phyloP scores from a whole-genome alignment of 2,797 vertebrate genomes.

The Thaleichthys pacificus region DNA sequence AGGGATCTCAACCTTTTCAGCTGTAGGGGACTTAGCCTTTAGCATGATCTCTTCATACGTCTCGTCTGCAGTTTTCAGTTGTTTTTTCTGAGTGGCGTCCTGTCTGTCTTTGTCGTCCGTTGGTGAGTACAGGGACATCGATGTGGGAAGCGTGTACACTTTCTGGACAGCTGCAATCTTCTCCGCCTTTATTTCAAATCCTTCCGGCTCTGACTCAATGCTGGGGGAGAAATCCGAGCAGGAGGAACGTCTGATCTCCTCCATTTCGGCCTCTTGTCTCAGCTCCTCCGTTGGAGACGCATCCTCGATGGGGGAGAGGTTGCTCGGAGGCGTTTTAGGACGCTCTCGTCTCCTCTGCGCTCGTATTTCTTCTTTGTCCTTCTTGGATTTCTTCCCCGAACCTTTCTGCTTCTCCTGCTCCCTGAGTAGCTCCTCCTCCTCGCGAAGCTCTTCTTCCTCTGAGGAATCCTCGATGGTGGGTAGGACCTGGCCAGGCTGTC shows the following conservation, averaged over 20 bases:
- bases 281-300: constrained; percentile 97
- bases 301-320: constrained; percentile 97
- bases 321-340: constrained; percentile 93
- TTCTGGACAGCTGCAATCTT: constrained; percentile 95
- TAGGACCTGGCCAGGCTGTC: constrained; percentile 89
- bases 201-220: constrained; percentile 95
- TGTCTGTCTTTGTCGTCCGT: constrained; percentile 82
- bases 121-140: constrained; percentile 90
- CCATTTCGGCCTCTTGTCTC: constrained; percentile 97
- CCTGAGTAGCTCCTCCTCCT: constrained; percentile 92
- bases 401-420: constrained; percentile 96
- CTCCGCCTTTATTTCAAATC: constrained; percentile 91
- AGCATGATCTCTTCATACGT: constrained; percentile 94
- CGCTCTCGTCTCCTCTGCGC: constrained; percentile 91
- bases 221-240: constrained; percentile 98
- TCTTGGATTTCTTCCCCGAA: constrained; percentile 95
- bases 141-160: constrained; percentile 90
- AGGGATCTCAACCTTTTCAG: constrained; percentile 76
- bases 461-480: constrained; percentile 99
- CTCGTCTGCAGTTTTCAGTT: constrained; percentile 89
- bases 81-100: constrained; percentile 69
- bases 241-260: constrained; percentile 93
- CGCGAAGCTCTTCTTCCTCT: constrained; percentile 95
- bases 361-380: constrained; percentile 95
- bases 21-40: constrained; percentile 83